Evolutionary conservation across 1,140 invertebrate genomes (phyloP).

Genomic region (Popillia japonica): DNA sequence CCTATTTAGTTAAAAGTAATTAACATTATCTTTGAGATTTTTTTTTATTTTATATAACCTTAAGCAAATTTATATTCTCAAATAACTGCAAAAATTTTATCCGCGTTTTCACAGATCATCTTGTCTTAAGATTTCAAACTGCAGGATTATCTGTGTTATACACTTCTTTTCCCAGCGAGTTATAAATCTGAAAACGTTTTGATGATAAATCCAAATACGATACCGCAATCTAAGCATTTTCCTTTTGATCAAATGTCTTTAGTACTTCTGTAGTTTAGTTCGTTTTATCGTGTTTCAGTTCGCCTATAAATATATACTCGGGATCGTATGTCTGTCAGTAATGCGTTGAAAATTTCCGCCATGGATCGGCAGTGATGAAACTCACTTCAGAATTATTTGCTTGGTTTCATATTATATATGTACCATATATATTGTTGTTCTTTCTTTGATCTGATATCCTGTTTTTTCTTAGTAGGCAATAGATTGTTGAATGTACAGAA

Average conservation of each 20-base stretch:
- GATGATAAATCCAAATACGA: not conserved
- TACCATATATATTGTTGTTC: slow-evolving; percentile 5
- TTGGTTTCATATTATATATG: not conserved
- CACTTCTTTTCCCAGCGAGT: not conserved
- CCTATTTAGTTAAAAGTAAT: no score
- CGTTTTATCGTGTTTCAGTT: not conserved
- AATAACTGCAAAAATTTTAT: not conserved
- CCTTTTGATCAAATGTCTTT: slow-evolving; percentile 1
- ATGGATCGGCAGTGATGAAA: not conserved
- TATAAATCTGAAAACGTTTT: not conserved
- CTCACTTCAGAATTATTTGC: not conserved
- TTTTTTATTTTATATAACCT: no score
- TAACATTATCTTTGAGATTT: no score
- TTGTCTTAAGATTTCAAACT: not conserved
- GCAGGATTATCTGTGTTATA: not conserved
- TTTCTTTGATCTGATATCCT: slow-evolving; percentile 11
- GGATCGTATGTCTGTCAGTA: not conserved
- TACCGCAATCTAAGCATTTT: not conserved
- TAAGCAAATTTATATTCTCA: no score
- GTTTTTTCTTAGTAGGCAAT: not conserved
- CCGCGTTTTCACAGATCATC: not conserved
- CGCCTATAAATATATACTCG: not conserved
- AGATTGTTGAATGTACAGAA: no score
- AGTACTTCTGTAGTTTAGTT: not conserved
- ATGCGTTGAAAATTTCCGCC: not conserved